Percentiles rank a stretch among this genome's conserved stretches.
Conservation (phyloP, 2,888 invertebrate genomes). For the Parnassius glacialis region DNA sequence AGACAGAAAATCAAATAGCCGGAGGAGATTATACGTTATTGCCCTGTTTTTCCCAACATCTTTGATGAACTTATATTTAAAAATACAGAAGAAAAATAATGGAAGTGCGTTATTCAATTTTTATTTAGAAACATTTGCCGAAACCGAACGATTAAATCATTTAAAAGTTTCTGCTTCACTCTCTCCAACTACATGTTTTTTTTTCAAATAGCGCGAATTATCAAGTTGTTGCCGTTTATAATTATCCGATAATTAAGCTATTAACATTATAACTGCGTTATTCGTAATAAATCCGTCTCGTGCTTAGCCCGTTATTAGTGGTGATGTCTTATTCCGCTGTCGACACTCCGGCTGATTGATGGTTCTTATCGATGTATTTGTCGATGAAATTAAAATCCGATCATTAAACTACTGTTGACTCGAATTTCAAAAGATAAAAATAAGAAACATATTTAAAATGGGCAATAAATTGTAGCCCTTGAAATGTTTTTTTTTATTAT, state of each 20-base stretch:
- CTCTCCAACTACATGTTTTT: no score
- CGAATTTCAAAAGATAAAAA: constrained; percentile 5
- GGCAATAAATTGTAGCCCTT: constrained; percentile 5
- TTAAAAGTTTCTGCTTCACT: no score
- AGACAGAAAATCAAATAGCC: no score
- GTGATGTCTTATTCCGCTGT: constrained; percentile 64
- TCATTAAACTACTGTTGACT: constrained; percentile 26
- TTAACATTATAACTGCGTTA: constrained; percentile 66
- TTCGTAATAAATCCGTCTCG: constrained; percentile 66
- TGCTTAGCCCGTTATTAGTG: constrained; percentile 45
- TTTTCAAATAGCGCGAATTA: constrained; percentile 45
- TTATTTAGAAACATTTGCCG: not conserved
- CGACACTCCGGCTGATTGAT: constrained; percentile 48
- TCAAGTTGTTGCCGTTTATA: constrained; percentile 43
- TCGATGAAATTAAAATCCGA: constrained; percentile 46
- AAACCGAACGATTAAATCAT: no score
- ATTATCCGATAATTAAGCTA: constrained; percentile 54
- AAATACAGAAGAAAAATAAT: no score
- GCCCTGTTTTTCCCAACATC: no score
- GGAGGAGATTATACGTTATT: no score
- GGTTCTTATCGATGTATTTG: constrained; percentile 51
- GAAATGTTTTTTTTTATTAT: not conserved
- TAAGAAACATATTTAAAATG: constrained; percentile 6
- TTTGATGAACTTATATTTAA: no score
- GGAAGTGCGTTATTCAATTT: not conserved